Conservation (phyloP, 2,888 invertebrate genomes). For the Agrilus mali region DNA sequence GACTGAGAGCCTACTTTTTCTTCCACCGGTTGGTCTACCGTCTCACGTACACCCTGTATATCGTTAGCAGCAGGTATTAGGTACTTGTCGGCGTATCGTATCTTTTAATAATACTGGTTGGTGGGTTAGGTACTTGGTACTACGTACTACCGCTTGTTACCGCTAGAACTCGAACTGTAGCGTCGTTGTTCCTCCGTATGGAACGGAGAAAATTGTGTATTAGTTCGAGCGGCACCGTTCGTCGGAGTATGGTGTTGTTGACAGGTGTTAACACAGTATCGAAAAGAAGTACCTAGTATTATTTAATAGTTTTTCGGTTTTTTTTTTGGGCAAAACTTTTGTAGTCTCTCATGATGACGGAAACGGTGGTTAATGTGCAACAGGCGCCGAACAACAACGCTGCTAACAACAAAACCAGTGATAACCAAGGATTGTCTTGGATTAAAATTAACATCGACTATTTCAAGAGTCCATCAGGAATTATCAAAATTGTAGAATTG, state of each 20-base stretch:
- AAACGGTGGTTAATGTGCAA: slow-evolving; percentile 71
- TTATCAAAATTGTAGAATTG: slow-evolving; percentile 68
- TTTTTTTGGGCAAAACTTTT: slow-evolving; percentile 2
- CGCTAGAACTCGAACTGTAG: too few relatives aligned
- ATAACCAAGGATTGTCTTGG: slow-evolving; percentile 51
- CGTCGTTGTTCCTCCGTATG: too few relatives aligned
- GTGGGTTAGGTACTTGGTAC: too few relatives aligned
- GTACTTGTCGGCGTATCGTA: too few relatives aligned
- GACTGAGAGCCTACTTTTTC: too few relatives aligned
- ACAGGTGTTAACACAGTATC: slow-evolving; percentile 8
- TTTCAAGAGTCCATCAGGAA: slow-evolving; percentile 69
- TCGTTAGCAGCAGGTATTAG: too few relatives aligned
- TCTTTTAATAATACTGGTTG: too few relatives aligned
- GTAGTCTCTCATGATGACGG: slow-evolving; percentile 54
- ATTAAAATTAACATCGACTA: slow-evolving; percentile 67
- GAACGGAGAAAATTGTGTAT: too few relatives aligned
- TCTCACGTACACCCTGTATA: too few relatives aligned
- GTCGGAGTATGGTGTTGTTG: not conserved
- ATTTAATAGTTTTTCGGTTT: not conserved
- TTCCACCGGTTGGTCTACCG: too few relatives aligned
- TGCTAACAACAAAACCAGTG: slow-evolving; percentile 23
- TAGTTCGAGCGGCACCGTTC: too few relatives aligned
- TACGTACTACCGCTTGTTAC: too few relatives aligned
- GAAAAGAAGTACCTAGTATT: slow-evolving; percentile 4
- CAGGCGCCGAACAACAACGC: slow-evolving; percentile 45